Base-by-base conservation (phyloP, 2,797 vertebrate species). In the Microctenopoma lineatum region DNA sequence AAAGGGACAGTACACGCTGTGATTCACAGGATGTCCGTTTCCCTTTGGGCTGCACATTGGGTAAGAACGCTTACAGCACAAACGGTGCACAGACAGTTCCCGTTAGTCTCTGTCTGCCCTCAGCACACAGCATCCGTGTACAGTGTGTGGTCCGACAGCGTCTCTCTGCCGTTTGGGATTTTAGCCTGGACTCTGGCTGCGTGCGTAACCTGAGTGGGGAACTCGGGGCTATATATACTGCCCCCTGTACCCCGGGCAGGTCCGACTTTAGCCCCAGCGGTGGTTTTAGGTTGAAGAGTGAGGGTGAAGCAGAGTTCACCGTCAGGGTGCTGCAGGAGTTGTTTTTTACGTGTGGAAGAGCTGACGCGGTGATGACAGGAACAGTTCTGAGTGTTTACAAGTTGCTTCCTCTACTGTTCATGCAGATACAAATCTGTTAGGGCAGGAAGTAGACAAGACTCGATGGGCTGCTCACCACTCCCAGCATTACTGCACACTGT, bases 191-290 rank as follows among this genome's bases (percentile, higher is more conserved):
- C 72, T 61, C 38, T 65, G 73, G 29, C 51, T 52, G 36, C 48
- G 4, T 39, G 38, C 11, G 89, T 84, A 89, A 90, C 84, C 81
- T 65, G 87, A 92, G 88, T 50, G 29, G 71, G 72, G 60, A 5
- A 65, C 70, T 66, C 41, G 0, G 59, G 41, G 57, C 81, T 89
- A 90, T 90, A 86, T 87, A 77, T 90, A 81, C 66, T 27, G 71
- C 4, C 78, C 74, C 61, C 53, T 41, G 52, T 52, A 10, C 69
- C 67, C 58, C 70, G 76, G 64, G 84, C 84, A 41, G 75, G 77
- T 76, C 80, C 45, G 14, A 62, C 77, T 79, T 66, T 62, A 71
- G 79, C 59, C 65, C 53, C 47, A 29, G 69, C 47, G 72, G 38
- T 41, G 70, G 60, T 67, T 71, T 85, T 62, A 70, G 68, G 65